Conservation (phyloP, 2,797 vertebrate genomes). For the Cirrhinus mrigala region DNA sequence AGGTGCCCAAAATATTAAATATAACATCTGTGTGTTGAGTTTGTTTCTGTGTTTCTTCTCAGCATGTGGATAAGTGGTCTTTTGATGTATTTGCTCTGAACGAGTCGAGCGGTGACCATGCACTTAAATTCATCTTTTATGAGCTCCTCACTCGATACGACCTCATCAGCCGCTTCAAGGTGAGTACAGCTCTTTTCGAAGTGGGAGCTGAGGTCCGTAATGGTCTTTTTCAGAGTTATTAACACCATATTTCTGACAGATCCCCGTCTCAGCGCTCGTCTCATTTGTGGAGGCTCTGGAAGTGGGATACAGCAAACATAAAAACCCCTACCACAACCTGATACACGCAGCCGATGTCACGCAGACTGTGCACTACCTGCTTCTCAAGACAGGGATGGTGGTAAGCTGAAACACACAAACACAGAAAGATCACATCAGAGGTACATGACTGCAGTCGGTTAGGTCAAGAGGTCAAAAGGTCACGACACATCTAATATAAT, state of each 20-base stretch:
- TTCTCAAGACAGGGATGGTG: constrained; percentile 93
- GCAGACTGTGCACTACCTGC: constrained; percentile 94
- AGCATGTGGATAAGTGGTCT: constrained; percentile 97
- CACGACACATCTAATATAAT: neutral
- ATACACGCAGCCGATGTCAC: constrained; percentile 96
- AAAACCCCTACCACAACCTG: constrained; percentile 98
- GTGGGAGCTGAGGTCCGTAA: neutral
- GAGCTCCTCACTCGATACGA: constrained; percentile 97
- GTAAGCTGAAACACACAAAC: constrained; percentile 77
- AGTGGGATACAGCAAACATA: constrained; percentile 96
- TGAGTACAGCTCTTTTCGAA: constrained; percentile 66
- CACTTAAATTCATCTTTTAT: constrained; percentile 98
- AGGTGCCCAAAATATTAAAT: neutral
- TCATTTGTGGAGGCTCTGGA: constrained; percentile 97
- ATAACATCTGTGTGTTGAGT: constrained; percentile 17
- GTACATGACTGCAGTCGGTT: neutral
- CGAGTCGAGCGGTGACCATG: constrained; percentile 93
- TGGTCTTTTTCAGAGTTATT: constrained; percentile 46
- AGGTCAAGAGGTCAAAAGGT: neutral
- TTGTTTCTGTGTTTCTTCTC: constrained; percentile 47
- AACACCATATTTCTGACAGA: constrained; percentile 76
- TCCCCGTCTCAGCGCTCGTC: constrained; percentile 95
- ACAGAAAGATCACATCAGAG: neutral
- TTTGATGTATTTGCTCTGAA: constrained; percentile 97
- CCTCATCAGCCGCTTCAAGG: constrained; percentile 97